Percentiles rank a stretch among this genome's conserved stretches.
Evolutionary conservation across 2,888 invertebrate genomes (phyloP).

Genomic region (Calameuta idolon): DNA sequence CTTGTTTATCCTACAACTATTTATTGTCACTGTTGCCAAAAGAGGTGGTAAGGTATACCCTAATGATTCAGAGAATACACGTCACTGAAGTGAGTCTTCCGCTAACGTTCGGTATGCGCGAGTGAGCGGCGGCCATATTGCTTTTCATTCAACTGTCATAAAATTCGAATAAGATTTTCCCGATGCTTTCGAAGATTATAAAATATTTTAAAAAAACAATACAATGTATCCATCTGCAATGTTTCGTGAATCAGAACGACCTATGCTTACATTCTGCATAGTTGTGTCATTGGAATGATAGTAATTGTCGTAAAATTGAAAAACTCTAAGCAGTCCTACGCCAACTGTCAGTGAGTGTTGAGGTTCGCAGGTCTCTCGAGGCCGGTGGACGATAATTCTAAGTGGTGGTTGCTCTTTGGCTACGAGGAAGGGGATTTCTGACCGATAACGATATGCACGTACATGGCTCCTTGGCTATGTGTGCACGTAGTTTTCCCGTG

Average conservation of each 20-base stretch:
- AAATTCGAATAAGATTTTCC: not conserved
- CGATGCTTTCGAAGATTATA: not conserved
- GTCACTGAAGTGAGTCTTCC: not conserved
- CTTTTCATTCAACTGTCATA: not conserved
- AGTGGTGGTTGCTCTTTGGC: not conserved
- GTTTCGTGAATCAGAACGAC: not conserved
- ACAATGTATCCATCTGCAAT: not conserved
- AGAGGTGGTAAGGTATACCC: not conserved
- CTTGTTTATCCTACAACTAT: not conserved
- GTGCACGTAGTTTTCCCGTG: conserved; percentile 3
- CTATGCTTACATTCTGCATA: not conserved
- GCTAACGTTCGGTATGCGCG: not conserved
- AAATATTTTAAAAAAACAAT: not conserved
- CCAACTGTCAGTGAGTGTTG: not conserved
- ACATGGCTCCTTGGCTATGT: not conserved
- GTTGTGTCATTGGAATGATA: not conserved
- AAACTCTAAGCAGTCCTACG: not conserved
- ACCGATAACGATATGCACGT: not conserved
- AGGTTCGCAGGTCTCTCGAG: not conserved
- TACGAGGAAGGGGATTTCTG: not conserved
- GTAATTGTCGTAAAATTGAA: not conserved
- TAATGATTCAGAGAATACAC: not conserved
- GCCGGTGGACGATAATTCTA: not conserved
- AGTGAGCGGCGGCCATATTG: not conserved
- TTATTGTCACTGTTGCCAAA: not conserved